Conservation (phyloP, 2,888 invertebrate species). For the Morpho achilles region DNA sequence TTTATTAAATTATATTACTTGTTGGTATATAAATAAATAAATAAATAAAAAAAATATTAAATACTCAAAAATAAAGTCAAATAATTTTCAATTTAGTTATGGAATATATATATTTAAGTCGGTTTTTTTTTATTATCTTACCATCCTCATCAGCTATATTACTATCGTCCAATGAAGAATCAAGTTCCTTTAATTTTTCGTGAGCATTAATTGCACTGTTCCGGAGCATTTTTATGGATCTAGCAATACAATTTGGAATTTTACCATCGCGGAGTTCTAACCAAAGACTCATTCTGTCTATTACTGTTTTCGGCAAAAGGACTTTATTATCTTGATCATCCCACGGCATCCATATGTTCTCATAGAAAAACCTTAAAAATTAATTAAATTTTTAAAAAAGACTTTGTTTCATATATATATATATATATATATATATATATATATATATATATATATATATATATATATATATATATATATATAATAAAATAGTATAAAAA, state of each 20-base stretch:
- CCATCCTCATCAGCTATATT: constrained; percentile 66
- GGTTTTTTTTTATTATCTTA: constrained; percentile 28
- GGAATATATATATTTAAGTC: too few species aligned
- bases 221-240: constrained; percentile 52
- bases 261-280: constrained; percentile 60
- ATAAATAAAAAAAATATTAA: too few species aligned
- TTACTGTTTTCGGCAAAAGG: constrained; percentile 61
- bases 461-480: too few species aligned
- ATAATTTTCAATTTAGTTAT: not conserved
- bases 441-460: too few species aligned
- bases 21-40: too few species aligned
- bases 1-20: too few species aligned
- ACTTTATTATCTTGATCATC: constrained; percentile 82
- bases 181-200: constrained; percentile 57
- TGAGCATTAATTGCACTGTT: constrained; percentile 65
- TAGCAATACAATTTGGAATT: constrained; percentile 55
- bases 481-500: too few species aligned
- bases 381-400: too few species aligned
- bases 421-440: too few species aligned
- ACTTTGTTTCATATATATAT: too few species aligned
- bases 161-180: constrained; percentile 62
- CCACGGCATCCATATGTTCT: constrained; percentile 85
- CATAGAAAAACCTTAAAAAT: constrained; percentile 79
- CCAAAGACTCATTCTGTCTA: constrained; percentile 71
- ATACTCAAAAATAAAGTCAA: too few species aligned